phyloP scores from a whole-genome alignment of 2,113 vertebrate species.

The Chaetops frenatus region DNA sequence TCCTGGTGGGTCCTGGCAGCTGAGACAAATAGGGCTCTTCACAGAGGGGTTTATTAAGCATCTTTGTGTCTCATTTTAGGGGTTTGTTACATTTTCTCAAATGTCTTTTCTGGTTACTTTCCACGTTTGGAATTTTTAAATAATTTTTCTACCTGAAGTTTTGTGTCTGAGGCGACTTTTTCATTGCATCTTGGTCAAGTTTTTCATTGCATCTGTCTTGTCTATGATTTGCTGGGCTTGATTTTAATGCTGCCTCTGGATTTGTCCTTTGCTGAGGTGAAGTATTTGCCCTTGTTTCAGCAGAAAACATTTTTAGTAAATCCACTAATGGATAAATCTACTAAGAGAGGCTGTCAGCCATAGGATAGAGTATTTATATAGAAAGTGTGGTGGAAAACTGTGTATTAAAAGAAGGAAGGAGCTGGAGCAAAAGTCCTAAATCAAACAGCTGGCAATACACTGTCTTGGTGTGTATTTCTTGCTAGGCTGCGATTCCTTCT shows the following conservation, averaged over 20 bases:
- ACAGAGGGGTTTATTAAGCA: neutral
- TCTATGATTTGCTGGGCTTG: neutral
- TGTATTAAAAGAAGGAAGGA: constrained; percentile 31
- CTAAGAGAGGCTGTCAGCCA: neutral
- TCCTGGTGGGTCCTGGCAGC: neutral
- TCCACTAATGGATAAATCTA: constrained; percentile 19
- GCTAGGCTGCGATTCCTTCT: constrained; percentile 3
- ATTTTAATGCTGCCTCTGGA: neutral
- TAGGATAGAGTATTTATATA: constrained; percentile 32
- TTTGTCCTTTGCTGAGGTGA: neutral
- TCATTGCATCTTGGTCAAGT: neutral
- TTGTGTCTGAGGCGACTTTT: neutral
- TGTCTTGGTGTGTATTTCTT: constrained; percentile 41
- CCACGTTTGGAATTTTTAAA: neutral
- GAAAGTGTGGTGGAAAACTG: constrained; percentile 47
- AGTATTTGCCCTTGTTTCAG: constrained; percentile 18
- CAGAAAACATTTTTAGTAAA: constrained; percentile 29
- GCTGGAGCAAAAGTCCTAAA: constrained; percentile 14
- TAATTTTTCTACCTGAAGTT: neutral
- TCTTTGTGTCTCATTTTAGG: neutral
- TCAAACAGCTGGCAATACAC: constrained; percentile 18
- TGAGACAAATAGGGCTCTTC: neutral
- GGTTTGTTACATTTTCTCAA: neutral
- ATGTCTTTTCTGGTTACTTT: neutral
- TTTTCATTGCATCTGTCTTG: neutral